Base-by-base conservation (phyloP, 2,797 vertebrate species). In the Falco cherrug region DNA sequence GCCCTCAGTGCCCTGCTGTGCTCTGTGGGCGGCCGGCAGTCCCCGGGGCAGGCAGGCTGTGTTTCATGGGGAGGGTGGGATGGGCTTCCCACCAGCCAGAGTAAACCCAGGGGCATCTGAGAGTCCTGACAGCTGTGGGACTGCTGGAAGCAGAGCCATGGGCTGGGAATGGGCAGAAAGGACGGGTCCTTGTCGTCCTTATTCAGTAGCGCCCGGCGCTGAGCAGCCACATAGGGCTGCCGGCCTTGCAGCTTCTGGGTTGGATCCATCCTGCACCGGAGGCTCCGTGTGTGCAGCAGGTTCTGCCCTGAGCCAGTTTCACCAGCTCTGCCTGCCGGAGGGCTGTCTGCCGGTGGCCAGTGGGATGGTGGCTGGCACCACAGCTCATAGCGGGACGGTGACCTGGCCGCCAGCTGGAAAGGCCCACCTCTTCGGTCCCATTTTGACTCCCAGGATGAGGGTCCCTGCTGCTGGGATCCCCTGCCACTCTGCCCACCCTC, bases 321-420 rank as follows among this genome's bases (percentile, higher is more conserved):
- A 71, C 20, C 57, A 63, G 48, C 64, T 74, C 29, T 41, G 8
- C 20, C 53, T 54, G 28, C 26, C 56, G 2, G 0, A 19, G 21
- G 4, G 20, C 53, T 73, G 61, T 64, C 24, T 51, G 41, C n/a
- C 3, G 5, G 51, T 0, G 0, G 69, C 43, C 0, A 0, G 33
- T 2, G 0, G 2, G 4, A 59, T 1, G 7, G 29, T 43, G 65
- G 20, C 26, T 60, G 43, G 18, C 22, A 8, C 71, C 10, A 13
- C 22, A 47, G 47, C 64, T 51, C 9, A 1, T 3, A 25, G 39
- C 1, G 33, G 50, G 22, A 26, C 0, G 4, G 35, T 20, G 78
- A 54, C 21, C 29, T 1, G 5, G 61, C 16, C 21, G 13, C 16
- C 22, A 25, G 39, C 22, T 19, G 45, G 18, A 37, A 19, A 20